Evolutionary conservation across 2,888 invertebrate species (phyloP), one percentile per base, ranked within the genome.

Genomic region (Stenotaenia linearis): DNA sequence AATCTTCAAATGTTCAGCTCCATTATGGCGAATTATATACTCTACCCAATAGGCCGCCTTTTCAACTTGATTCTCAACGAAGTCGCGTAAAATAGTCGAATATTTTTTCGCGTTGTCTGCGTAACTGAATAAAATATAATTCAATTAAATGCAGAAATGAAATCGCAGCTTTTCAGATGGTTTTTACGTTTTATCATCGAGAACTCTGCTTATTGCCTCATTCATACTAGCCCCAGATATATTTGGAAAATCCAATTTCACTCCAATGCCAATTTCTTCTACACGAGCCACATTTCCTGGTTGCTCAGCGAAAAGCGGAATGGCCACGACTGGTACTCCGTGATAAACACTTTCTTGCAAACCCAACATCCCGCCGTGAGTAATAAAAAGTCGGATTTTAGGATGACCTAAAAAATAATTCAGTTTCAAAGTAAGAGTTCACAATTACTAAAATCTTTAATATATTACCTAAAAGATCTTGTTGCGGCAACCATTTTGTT

Each of bases 241-340:
- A 40, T 35, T 40, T 9, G 4, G 40, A 37, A 40, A 40, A 5
- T 2, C 7, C n/a, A 77, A 7, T 23, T 25, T 77, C 4, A 37
- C 79, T 4, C 37, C 75, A 37, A 77, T 76, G 4, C 77, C 79
- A 23, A 21, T 18, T 32, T 77, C 50, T 32, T 30, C 25, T 1
- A 75, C 69, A 12, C 25, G 12, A 7, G 78, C 79, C 4, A 80
- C 69, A 78, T 80, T 80, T 15, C 78, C 79, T 6, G 21, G 30
- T 28, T 80, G 80, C 18, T 80, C 80, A 4, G 50, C 80, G 50
- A 28, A 40, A 3, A 80, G 21, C 0, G 80, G 80, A 40, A 80
- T 30, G 6, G 74, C 80, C n/a, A 80, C 12, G 5, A 80, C 32
- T 15, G 80, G 80, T 50, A 80, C 80, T 30, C 56, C 75, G 30